Conservation (phyloP, 2,888 invertebrate species). For the Lacanobia wlatinum region DNA sequence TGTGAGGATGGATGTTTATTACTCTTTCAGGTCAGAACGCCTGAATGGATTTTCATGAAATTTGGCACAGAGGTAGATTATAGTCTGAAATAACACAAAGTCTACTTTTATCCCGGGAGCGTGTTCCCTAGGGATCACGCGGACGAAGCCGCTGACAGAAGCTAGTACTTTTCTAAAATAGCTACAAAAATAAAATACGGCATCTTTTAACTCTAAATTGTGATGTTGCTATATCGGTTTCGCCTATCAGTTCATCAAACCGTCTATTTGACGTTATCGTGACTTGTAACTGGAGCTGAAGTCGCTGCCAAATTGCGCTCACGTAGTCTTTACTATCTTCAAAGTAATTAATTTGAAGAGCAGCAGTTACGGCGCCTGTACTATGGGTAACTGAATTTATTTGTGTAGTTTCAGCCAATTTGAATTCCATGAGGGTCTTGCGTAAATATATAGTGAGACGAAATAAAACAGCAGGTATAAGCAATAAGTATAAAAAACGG, state of each 20-base stretch:
- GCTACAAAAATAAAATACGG: neutral
- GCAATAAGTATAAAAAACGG: neutral
- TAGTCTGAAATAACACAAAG: too few relatives aligned
- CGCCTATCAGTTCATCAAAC: constrained; percentile 65
- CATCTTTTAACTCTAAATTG: neutral
- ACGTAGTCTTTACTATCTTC: constrained; percentile 71
- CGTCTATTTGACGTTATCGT: constrained; percentile 69
- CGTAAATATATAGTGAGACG: constrained; percentile 10
- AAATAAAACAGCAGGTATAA: neutral
- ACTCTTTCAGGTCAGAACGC: too few relatives aligned
- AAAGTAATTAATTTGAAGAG: constrained; percentile 72
- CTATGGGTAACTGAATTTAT: constrained; percentile 28
- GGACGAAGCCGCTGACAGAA: too few relatives aligned
- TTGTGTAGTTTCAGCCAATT: constrained; percentile 32
- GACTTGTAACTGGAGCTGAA: constrained; percentile 59
- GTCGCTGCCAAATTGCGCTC: constrained; percentile 69
- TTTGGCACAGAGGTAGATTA: too few relatives aligned
- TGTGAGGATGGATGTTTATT: too few relatives aligned
- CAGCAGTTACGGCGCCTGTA: constrained; percentile 36
- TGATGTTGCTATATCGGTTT: constrained; percentile 11
- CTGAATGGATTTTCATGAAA: too few relatives aligned
- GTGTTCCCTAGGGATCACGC: too few relatives aligned
- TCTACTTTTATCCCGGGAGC: too few relatives aligned
- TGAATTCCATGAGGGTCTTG: constrained; percentile 27
- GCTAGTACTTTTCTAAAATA: too few relatives aligned